Base-by-base conservation (phyloP, 2,113 vertebrate species). In the Xiphophorus couchianus region DNA sequence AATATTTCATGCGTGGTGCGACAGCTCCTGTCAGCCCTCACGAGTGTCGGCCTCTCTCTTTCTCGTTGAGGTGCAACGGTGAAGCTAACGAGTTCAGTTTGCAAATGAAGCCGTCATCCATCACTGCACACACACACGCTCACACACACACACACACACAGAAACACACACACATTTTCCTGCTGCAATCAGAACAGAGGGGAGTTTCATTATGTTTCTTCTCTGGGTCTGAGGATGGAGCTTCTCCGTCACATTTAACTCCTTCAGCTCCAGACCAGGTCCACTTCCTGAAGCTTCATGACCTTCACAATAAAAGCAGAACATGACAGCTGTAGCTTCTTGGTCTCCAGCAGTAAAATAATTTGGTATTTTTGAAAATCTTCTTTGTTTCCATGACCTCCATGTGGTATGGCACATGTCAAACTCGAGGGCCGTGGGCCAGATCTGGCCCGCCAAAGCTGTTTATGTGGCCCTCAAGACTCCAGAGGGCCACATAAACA, bases 21-120 rank as follows among this genome's bases (percentile, higher is more conserved):
- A 74, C 73, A 58, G 72, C 72, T 69, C 54, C 70, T 69, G 76
- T 86, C 73, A 66, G 66, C 35, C 19, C 77, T 69, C 78, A 73
- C 74, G 39, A 73, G 77, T 69, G 69, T 69, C 80, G 8, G 69
- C 62, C 82, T 28, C 80, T 54, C 76, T 48, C 44, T 48, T 48
- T 68, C 77, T 76, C 61, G 30, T 66, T 72, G 78, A 86, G 76
- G 82, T 80, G 77, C 74, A 67, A 72, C 66, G 62, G 82, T 76
- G 73, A 69, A 82, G 82, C 74, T 89, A 86, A 86, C 77, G 71
- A 89, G 84, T 74, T 85, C 82, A 35, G 80, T 84, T 83, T 89
- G 87, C 75, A 86, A 81, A 89, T 89, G 74, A 85, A 89, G 87
- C 83, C 72, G 68, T 85, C 85, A 77, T 81, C 71, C 73, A 80